Evolutionary conservation across 2,888 invertebrate genomes (phyloP).

Genomic region (Cosmorhoe ocellata): DNA sequence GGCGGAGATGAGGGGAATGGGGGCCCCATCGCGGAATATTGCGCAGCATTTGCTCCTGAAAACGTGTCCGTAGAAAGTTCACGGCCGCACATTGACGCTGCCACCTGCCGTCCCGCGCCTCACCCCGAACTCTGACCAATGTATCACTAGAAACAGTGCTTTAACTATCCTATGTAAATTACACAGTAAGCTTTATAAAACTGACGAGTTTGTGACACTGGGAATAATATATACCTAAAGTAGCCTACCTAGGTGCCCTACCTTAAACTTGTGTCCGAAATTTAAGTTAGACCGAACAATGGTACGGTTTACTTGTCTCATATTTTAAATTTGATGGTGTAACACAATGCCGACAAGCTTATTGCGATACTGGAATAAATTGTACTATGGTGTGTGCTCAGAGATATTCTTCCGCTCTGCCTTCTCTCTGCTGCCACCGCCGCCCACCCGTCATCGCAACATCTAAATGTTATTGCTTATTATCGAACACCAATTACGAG

Average conservation of each 20-base stretch:
- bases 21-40: slow-evolving; percentile 67
- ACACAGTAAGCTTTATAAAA: too few species aligned
- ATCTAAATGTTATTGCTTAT: slow-evolving; percentile 31
- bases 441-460: slow-evolving; percentile 25
- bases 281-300: too few species aligned
- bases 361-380: slow-evolving; percentile 6
- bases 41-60: slow-evolving; percentile 79
- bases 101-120: slow-evolving; percentile 61
- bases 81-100: slow-evolving; percentile 82
- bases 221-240: too few species aligned
- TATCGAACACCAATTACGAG: slow-evolving; percentile 33
- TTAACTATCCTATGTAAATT: slow-evolving; percentile 3
- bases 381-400: slow-evolving; percentile 9
- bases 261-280: too few species aligned
- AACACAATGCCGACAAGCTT: neutral
- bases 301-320: too few species aligned
- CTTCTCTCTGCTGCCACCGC: slow-evolving; percentile 40
- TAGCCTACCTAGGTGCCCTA: too few species aligned
- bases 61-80: slow-evolving; percentile 83
- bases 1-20: slow-evolving; percentile 50
- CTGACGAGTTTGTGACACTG: too few species aligned
- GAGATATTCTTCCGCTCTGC: slow-evolving; percentile 42
- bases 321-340: neutral
- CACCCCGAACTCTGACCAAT: slow-evolving; percentile 24
- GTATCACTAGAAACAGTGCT: slow-evolving; percentile 4